Base-by-base conservation (phyloP, 2,113 vertebrate species). In the Solea solea region DNA sequence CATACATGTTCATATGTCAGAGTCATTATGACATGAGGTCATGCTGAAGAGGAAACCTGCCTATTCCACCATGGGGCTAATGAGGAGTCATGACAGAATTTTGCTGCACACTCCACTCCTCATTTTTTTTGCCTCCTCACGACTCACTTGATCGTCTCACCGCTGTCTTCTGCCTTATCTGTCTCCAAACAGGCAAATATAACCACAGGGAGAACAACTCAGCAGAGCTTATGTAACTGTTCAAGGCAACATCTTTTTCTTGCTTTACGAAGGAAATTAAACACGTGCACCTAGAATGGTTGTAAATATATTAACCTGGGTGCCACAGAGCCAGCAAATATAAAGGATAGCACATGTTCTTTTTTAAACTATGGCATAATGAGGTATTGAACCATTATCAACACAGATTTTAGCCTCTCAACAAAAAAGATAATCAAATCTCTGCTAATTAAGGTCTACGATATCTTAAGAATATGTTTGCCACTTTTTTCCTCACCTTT, bases 61-160 rank as follows among this genome's bases (percentile, higher is more conserved):
- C 39, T 61, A 58, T 65, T 72, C 48, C 66, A 69, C 66, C 3
- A 16, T 7, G 34, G 12, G 74, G 76, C 57, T 84, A 64, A 86
- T 88, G 78, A 86, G 67, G 62, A 80, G 54, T 69, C n/a, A 51
- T 59, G 76, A 81, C 64, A 75, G 74, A 69, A 63, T 74, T 61
- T 40, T 64, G 54, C 64, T 73, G 41, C n/a, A n/a, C 25, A 9
- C 76, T 66, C 60, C 64, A 49, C 46, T 45, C 69, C 72, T 84
- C 63, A 65, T 78, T 75, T 78, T 46, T 39, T 13, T n/a, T n/a
- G 55, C 41, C 27, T 41, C 68, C 66, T 56, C 57, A 68, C 74
- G 69, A 73, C 54, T 85, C 69, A 63, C 14, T 49, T 78, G 62
- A 80, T 74, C 57, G 70, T 41, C 51, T 52, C 58, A 56, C 50